Conservation (phyloP, 30 jellyfish, hydroid and myxozoan species). For the Mastigias papua region DNA sequence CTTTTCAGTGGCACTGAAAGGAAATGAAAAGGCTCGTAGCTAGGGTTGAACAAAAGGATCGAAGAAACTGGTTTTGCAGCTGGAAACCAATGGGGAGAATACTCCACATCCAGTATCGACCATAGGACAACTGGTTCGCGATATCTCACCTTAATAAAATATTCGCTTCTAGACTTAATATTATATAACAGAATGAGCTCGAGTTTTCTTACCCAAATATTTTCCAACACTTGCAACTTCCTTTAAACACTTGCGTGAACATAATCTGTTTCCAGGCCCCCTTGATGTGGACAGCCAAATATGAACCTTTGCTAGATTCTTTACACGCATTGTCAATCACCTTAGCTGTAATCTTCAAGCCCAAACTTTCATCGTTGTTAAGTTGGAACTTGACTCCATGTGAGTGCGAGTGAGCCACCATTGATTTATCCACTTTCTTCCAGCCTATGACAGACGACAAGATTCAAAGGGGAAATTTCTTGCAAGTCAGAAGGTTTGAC, state of each 20-base stretch:
- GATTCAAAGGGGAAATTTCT: no score
- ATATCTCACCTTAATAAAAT: no score
- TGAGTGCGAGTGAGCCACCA: conserved; percentile 59
- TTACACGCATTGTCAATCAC: conserved; percentile 57
- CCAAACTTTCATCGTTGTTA: conserved; percentile 26
- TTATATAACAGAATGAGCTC: no score
- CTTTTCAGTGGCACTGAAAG: conserved; percentile 12
- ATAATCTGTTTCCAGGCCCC: conserved; percentile 80
- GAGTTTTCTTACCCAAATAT: conserved; percentile 57
- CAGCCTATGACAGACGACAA: conserved; percentile 32
- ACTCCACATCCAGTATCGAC: no score
- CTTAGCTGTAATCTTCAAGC: conserved; percentile 23
- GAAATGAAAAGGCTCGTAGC: not conserved
- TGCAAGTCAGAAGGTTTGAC: no score
- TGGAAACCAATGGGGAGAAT: no score
- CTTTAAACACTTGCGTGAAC: conserved; percentile 79
- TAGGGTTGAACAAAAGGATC: not conserved
- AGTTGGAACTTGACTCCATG: conserved; percentile 11
- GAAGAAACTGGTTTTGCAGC: no score
- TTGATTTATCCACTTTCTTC: conserved; percentile 70
- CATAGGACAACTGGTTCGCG: no score
- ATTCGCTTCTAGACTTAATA: no score
- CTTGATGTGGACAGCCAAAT: conserved; percentile 48
- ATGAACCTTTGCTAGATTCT: conserved; percentile 15
- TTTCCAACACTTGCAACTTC: conserved; percentile 67